These are phyloP conservation scores for Forbesichthys agassizii DNA, from an alignment of 2,113 vertebrate species.

Conservation along the genomic window DNA sequence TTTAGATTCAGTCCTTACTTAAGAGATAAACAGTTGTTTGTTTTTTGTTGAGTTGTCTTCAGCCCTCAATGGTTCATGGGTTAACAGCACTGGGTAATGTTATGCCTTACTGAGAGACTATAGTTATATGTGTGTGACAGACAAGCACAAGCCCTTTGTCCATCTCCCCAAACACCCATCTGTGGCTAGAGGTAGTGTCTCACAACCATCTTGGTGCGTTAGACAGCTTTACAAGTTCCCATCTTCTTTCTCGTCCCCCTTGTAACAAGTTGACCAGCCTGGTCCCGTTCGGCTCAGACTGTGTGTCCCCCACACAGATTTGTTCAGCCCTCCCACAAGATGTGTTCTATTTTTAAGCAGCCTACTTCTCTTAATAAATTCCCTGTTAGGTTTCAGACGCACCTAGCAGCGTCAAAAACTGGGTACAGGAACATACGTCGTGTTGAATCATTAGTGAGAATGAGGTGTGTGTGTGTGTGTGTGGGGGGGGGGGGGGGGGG, in stretches of 20 bases:
- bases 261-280: slow-evolving; percentile 50
- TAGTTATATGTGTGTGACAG: slow-evolving; percentile 12
- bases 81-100: too few relatives aligned
- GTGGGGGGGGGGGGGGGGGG: too few relatives aligned
- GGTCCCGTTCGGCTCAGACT: slow-evolving; percentile 38
- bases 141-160: background rate
- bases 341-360: slow-evolving; percentile 78
- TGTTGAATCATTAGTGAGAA: too few relatives aligned
- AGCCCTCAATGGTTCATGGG: too few relatives aligned
- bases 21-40: too few relatives aligned
- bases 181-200: slow-evolving; percentile 1
- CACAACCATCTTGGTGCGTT: slow-evolving; percentile 25
- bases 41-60: too few relatives aligned
- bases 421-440: too few relatives aligned
- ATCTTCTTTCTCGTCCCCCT: slow-evolving; percentile 19
- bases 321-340: slow-evolving; percentile 63
- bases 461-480: too few relatives aligned
- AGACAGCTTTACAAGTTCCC: slow-evolving; percentile 10
- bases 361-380: slow-evolving; percentile 78
- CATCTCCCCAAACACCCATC: background rate
- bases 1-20: too few relatives aligned
- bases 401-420: slow-evolving; percentile 28
- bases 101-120: too few relatives aligned
- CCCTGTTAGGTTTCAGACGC: slow-evolving; percentile 67
- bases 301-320: slow-evolving; percentile 54